Base-by-base conservation (phyloP, 1,140 invertebrate species). In the Mactra quadrangularis region DNA sequence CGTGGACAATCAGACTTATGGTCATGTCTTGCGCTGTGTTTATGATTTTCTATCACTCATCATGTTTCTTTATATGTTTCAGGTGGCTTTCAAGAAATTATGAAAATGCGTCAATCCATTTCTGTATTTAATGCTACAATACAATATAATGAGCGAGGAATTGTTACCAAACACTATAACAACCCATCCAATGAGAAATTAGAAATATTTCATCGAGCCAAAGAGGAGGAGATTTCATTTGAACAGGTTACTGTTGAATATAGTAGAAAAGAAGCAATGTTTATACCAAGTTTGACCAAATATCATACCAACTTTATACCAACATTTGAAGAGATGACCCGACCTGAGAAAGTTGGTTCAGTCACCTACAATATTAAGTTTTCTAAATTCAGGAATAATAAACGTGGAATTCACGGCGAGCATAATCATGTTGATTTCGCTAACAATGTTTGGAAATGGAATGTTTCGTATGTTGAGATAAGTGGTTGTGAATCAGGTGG, bases 151-250 rank as follows among this genome's bases (percentile, higher is more conserved):
- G 94, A 95, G 0, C 94, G 95, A 88, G 98, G 98, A 15, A 94
- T 99, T 31, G 95, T 96, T 27, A 96, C 96, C 0, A 95, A 96
- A 2, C 98, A 97, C 91, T 99, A 99, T 90, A 99, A 99, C 92
- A 90, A 90, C 66, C 92, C 91, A 17, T 92, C 91, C 29, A 92
- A 93, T 72, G 87, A 88, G 41, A 87, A 90, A 75, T 62, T 90
- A 27, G 91, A 92, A 76, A 78, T 93, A 45, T 92, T 91, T 81
- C 87, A 89, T 45, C 83, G 92, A 47, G 85, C 89, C 35, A 86
- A 86, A 59, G 70, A 89, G 66, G 92, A 93, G 82, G 85, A 82
- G 11, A 85, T 93, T 27, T 41, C 60, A 38, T 86, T 91, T 78
- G 79, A 87, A 7, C 74, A 66, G 19, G 74, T 90, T 0, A 83